phyloP scores from a whole-genome alignment of 2,888 invertebrate species.

The Hirtodrosophila cameraria region DNA sequence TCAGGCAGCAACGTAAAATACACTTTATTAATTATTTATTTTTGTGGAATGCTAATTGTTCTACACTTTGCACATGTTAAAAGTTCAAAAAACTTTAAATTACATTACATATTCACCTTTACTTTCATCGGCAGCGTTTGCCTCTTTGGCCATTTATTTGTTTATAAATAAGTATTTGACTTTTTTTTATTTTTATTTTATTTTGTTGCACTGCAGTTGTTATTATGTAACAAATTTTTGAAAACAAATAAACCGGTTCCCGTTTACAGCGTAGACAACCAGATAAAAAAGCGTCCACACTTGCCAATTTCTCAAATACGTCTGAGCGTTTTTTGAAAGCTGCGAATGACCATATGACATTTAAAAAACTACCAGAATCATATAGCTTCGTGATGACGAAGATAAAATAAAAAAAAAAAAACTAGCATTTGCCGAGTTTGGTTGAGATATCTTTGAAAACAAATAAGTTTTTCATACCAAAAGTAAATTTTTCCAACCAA shows the following conservation, averaged over 20 bases:
- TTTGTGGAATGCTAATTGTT: neutral
- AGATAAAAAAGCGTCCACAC: conserved; percentile 53
- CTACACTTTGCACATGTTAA: too few species aligned
- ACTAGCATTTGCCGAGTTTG: conserved; percentile 55
- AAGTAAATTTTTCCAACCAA: too few species aligned
- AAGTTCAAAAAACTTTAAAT: neutral
- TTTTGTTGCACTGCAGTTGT: neutral
- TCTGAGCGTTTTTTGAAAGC: conserved; percentile 54
- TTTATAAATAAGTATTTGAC: conserved; percentile 4
- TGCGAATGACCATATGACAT: conserved; percentile 16
- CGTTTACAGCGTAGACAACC: neutral
- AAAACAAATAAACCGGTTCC: neutral
- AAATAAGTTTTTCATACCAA: too few species aligned
- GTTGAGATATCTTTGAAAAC: conserved; percentile 36
- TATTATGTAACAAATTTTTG: too few species aligned
- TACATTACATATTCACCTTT: conserved; percentile 51
- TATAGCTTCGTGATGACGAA: too few species aligned
- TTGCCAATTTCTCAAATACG: conserved; percentile 61
- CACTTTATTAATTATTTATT: neutral
- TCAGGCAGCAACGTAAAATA: conserved; percentile 9
- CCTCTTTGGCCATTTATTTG: conserved; percentile 16
- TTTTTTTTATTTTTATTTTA: conserved; percentile 3
- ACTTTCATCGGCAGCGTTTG: conserved; percentile 39
- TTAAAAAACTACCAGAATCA: too few species aligned
- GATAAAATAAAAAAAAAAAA: too few species aligned